Conservation (phyloP, 2,113 vertebrate genomes). For the Blennius ocellaris region DNA sequence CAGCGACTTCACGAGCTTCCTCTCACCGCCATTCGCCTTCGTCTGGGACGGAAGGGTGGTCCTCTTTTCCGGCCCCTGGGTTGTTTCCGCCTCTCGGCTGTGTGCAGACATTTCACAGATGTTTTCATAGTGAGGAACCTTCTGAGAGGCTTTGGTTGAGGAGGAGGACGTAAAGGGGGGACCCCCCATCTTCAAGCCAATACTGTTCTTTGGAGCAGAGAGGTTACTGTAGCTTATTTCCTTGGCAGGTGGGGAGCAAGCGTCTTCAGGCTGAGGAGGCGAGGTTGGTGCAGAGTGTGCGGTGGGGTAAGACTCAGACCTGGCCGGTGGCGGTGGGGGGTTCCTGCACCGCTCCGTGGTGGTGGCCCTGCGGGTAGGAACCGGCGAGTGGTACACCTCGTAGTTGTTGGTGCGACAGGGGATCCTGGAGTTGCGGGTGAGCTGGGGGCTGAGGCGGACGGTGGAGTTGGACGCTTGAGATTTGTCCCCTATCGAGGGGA, state of each 20-base stretch:
- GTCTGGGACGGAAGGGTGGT: slow-evolving; percentile 71
- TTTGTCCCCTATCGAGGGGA: slow-evolving; percentile 86
- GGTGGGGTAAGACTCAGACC: slow-evolving; percentile 80
- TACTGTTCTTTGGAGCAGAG: slow-evolving; percentile 75
- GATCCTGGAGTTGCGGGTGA: slow-evolving; percentile 90
- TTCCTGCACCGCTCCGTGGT: slow-evolving; percentile 81
- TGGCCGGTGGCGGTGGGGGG: slow-evolving; percentile 72
- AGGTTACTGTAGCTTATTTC: slow-evolving; percentile 78
- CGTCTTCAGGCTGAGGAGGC: slow-evolving; percentile 78
- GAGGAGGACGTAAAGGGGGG: slow-evolving; percentile 49
- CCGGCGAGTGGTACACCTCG: slow-evolving; percentile 89
- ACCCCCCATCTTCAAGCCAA: slow-evolving; percentile 60
- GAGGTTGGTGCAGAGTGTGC: slow-evolving; percentile 84
- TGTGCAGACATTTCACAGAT: slow-evolving; percentile 61
- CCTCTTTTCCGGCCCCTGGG: slow-evolving; percentile 69
- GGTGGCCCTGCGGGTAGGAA: slow-evolving; percentile 83
- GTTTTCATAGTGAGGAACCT: slow-evolving; percentile 83
- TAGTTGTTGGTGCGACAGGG: slow-evolving; percentile 92
- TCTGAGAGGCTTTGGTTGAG: slow-evolving; percentile 64
- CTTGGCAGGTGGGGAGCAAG: slow-evolving; percentile 64
- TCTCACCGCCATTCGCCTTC: slow-evolving; percentile 63
- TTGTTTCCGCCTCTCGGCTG: slow-evolving; percentile 49
- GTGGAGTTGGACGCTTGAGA: slow-evolving; percentile 71
- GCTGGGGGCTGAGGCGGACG: slow-evolving; percentile 91
- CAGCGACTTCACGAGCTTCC: slow-evolving; percentile 74